Percentiles rank a stretch among this genome's conserved stretches.
phyloP scores from a whole-genome alignment of 2,113 vertebrate genomes.

The Marmota flaviventris region DNA sequence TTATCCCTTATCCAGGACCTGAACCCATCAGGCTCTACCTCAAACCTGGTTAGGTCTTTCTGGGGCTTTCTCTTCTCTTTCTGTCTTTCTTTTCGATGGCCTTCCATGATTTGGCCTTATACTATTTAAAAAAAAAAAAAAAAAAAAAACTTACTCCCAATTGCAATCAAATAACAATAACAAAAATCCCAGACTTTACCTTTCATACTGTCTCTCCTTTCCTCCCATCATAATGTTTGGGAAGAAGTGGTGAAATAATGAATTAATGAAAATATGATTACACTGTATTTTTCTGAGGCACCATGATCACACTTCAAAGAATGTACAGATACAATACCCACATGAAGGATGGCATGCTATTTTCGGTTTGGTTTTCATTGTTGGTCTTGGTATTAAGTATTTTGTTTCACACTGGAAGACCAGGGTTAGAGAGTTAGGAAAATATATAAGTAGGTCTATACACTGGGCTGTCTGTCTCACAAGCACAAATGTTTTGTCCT shows the following conservation, averaged over 20 bases:
- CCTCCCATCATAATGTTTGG: neutral
- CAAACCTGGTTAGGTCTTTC: neutral
- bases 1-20: neutral
- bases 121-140: no score
- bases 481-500: neutral
- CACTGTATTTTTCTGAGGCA: neutral
- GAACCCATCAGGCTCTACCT: neutral
- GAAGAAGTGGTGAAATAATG: neutral
- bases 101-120: no score
- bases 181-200: neutral
- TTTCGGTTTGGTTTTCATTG: neutral
- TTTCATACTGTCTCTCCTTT: neutral
- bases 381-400: neutral
- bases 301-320: neutral
- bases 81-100: no score
- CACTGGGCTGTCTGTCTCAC: neutral
- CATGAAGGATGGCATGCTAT: neutral
- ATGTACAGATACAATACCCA: neutral
- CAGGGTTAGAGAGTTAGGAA: neutral
- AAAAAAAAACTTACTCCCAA: neutral
- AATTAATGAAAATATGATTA: neutral
- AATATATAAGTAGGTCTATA: no score
- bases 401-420: neutral
- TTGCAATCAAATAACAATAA: neutral
- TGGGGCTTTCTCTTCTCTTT: neutral